Evolutionary conservation across 2,888 invertebrate genomes (phyloP).

Genomic region (Eilema sororculum): DNA sequence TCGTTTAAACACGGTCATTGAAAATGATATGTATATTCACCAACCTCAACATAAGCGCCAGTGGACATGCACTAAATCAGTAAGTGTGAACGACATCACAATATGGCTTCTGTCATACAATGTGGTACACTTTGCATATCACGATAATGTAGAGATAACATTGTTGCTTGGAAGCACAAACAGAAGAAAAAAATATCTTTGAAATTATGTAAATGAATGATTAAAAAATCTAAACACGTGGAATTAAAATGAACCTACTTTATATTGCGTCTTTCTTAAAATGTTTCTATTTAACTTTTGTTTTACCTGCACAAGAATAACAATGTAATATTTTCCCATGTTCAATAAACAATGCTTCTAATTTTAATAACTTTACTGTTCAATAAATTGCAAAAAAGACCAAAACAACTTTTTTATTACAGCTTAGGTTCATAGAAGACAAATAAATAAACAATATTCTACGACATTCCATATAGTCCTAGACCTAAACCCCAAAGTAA

Average conservation of each 20-base stretch:
- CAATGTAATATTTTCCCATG: background rate
- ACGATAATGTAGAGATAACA: background rate
- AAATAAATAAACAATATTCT: background rate
- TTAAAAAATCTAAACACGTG: background rate
- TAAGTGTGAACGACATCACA: background rate
- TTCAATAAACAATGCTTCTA: background rate
- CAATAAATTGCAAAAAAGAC: too few species aligned
- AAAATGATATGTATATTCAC: background rate
- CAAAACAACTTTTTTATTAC: background rate
- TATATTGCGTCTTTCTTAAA: too few species aligned
- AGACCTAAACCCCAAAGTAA: background rate
- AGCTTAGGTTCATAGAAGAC: background rate
- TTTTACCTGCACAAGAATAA: background rate
- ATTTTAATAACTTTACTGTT: background rate
- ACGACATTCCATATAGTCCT: background rate
- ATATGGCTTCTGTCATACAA: slow-evolving; percentile 4
- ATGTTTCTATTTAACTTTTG: background rate
- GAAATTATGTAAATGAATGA: background rate
- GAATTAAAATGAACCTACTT: background rate
- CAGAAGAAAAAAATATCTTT: background rate
- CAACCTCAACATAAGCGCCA: background rate
- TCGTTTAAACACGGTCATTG: background rate
- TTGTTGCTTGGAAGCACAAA: background rate
- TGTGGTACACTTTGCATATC: background rate
- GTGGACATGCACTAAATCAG: background rate